A percentile compares a stretch with the other conserved stretches of the same genome.
phyloP scores from a whole-genome alignment of 1,140 invertebrate species.

The Maniola jurtina region DNA sequence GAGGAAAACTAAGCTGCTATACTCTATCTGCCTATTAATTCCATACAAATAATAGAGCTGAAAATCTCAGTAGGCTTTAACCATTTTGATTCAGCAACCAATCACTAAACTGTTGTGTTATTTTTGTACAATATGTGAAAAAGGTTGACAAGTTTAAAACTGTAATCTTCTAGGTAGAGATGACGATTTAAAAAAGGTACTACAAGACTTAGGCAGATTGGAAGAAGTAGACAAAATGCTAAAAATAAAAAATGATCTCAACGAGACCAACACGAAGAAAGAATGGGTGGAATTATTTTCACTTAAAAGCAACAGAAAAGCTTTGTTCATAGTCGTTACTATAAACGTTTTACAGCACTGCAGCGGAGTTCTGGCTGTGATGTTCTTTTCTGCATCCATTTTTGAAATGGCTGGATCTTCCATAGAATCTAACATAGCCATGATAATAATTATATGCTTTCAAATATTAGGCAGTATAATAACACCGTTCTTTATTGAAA shows the following conservation, averaged over 20 bases:
- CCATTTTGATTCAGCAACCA: too few species aligned
- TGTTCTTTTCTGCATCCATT: constrained; percentile 77
- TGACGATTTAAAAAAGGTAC: constrained; percentile 18
- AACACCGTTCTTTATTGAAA: constrained; percentile 74
- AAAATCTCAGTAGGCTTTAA: too few species aligned
- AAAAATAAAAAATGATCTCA: constrained; percentile 24
- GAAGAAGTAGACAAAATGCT: constrained; percentile 32
- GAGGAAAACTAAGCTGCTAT: too few species aligned
- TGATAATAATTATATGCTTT: constrained; percentile 53
- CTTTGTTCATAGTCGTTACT: constrained; percentile 35
- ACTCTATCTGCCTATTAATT: too few species aligned
- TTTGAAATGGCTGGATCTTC: constrained; percentile 55
- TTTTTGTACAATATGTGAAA: too few species aligned
- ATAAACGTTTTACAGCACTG: constrained; percentile 54
- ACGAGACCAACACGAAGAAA: constrained; percentile 11
- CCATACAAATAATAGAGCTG: too few species aligned
- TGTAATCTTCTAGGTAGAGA: constrained; percentile 38
- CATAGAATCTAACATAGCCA: constrained; percentile 36
- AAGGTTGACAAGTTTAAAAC: too few species aligned
- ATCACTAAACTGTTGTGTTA: too few species aligned
- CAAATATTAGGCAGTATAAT: constrained; percentile 69
- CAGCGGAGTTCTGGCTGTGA: constrained; percentile 65
- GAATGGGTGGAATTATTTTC: constrained; percentile 41
- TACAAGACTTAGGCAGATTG: constrained; percentile 26
- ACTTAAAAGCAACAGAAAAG: constrained; percentile 40